Evolutionary conservation across 2,797 vertebrate genomes (phyloP).

Genomic region (Cryptoblepharus egeriae): DNA sequence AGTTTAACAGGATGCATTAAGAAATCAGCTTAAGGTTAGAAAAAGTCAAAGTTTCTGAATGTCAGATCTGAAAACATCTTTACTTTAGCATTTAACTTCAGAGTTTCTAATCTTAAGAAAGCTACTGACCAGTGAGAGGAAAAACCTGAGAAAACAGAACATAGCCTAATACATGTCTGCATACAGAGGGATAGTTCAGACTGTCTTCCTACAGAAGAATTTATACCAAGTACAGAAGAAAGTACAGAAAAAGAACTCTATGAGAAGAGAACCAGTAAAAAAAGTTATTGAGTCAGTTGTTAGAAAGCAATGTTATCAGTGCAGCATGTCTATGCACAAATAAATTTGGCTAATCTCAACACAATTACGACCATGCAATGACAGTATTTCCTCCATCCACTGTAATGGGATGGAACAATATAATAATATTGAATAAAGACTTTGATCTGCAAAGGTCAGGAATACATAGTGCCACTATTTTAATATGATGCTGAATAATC

Average conservation of each 20-base stretch:
- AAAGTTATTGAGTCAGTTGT: conserved; percentile 54
- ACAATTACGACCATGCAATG: conserved; percentile 67
- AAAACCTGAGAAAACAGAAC: background rate
- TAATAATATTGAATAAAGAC: conserved; percentile 31
- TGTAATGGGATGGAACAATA: conserved; percentile 33
- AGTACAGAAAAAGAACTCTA: conserved; percentile 52
- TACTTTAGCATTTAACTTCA: background rate
- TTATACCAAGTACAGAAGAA: conserved; percentile 56
- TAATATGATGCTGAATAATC: background rate
- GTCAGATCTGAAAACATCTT: background rate
- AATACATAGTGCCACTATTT: conserved; percentile 68
- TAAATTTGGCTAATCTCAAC: conserved; percentile 54
- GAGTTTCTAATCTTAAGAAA: background rate
- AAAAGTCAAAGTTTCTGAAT: background rate
- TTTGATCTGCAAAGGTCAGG: conserved; percentile 21
- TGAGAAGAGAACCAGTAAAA: conserved; percentile 54
- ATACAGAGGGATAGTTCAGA: conserved; percentile 35
- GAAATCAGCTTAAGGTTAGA: background rate
- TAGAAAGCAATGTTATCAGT: conserved; percentile 12
- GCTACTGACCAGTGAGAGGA: background rate
- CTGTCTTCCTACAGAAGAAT: conserved; percentile 46
- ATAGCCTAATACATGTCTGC: conserved; percentile 26
- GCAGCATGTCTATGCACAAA: conserved; percentile 19
- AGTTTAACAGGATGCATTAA: background rate
- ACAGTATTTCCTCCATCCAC: conserved; percentile 50